Conservation (phyloP, 2,888 invertebrate species). For the Diarsia rubi region DNA sequence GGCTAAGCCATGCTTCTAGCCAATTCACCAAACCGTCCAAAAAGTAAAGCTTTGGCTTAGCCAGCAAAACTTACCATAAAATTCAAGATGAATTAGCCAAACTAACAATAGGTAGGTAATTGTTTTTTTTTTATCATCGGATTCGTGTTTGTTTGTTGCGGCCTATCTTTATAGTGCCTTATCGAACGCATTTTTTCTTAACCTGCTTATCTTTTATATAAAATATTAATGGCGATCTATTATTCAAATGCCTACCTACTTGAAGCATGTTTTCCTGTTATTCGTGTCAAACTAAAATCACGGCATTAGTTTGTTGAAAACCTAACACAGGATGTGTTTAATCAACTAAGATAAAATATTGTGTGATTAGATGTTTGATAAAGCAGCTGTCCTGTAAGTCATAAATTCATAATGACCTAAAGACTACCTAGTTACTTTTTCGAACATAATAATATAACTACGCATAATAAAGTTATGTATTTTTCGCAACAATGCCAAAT, state of each 20-base stretch:
- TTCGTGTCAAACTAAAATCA: neutral
- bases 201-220: neutral
- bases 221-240: neutral
- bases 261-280: neutral
- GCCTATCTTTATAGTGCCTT: neutral
- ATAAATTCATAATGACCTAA: neutral
- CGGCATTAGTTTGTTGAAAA: neutral
- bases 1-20: constrained; percentile 29
- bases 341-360: too few relatives aligned
- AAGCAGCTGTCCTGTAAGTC: neutral
- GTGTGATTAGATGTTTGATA: neutral
- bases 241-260: neutral
- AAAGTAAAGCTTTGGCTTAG: constrained; percentile 10
- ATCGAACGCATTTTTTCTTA: neutral
- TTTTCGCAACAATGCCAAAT: constrained; percentile 1
- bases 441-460: neutral
- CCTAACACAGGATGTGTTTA: neutral
- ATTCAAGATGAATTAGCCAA: neutral
- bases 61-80: neutral
- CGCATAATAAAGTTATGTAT: neutral
- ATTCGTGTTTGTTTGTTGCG: neutral
- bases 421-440: too few relatives aligned
- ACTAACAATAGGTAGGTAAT: neutral
- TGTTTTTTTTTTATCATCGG: too few relatives aligned
- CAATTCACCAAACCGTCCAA: constrained; percentile 44